Percentiles rank a stretch among this genome's conserved stretches.
Conservation (phyloP, 2,888 invertebrate genomes). For the Phalangium opilio region DNA sequence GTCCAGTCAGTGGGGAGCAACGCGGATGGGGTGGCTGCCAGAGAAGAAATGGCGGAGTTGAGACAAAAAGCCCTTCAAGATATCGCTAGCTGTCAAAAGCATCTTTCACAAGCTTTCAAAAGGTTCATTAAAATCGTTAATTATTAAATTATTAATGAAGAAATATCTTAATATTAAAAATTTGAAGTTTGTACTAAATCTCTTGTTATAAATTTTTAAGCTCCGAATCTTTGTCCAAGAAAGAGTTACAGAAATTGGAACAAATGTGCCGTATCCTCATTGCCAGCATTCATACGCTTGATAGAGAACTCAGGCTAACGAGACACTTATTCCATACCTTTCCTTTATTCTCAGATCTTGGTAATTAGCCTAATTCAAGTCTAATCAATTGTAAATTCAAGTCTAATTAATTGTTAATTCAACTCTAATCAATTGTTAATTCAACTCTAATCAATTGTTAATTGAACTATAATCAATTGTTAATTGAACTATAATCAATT, state of each 20-base stretch:
- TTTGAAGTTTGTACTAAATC: too few species aligned
- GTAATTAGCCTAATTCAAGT: conserved; percentile 1
- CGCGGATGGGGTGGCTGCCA: conserved; percentile 9
- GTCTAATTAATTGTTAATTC: too few species aligned
- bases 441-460: too few species aligned
- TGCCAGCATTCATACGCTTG: conserved; percentile 14
- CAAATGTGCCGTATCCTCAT: conserved; percentile 12
- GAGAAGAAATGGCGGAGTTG: conserved; percentile 13
- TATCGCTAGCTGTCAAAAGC: conserved; percentile 9
- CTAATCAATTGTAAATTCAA: too few species aligned
- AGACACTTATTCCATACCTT: conserved; percentile 12
- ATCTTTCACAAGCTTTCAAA: conserved; percentile 14
- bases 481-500: too few species aligned
- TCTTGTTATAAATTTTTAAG: conserved; percentile 2
- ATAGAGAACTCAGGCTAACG: conserved; percentile 12
- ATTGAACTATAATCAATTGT: too few species aligned
- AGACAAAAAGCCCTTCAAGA: conserved; percentile 13
- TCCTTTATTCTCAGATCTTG: conserved; percentile 12
- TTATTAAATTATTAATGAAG: not conserved
- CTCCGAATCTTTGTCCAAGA: conserved; percentile 13
- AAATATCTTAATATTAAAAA: too few species aligned
- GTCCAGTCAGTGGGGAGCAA: conserved; percentile 11
- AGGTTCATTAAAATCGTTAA: conserved; percentile 7
- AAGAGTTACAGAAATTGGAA: conserved; percentile 12
- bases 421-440: too few species aligned